Percentiles rank a stretch among this genome's conserved stretches.
phyloP scores from a whole-genome alignment of 2,797 vertebrate species.

The Schizopygopsis pylzovi region DNA sequence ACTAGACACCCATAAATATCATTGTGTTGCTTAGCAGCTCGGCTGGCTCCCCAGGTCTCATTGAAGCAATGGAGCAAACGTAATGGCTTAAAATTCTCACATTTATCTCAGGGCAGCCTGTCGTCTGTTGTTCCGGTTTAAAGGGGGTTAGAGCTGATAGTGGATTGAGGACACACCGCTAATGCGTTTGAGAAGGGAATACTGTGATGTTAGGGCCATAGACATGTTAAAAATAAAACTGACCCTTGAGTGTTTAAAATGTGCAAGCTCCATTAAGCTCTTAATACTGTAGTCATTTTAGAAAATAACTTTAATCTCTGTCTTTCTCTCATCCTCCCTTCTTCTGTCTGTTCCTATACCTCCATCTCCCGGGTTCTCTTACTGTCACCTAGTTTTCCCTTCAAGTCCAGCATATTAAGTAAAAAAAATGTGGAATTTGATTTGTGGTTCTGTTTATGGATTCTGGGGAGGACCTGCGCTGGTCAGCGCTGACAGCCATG shows the following conservation, averaged over 20 bases:
- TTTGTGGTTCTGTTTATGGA: slow-evolving; percentile 54
- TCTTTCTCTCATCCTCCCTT: slow-evolving; percentile 11
- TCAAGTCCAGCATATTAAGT: slow-evolving; percentile 23
- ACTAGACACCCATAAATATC: slow-evolving; percentile 71
- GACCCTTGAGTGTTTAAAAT: slow-evolving; percentile 37
- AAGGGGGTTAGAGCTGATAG: slow-evolving; percentile 10
- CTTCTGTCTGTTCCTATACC: slow-evolving; percentile 3
- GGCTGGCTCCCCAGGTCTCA: slow-evolving; percentile 66
- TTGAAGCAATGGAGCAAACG: slow-evolving; percentile 69
- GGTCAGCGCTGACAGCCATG: slow-evolving; percentile 53
- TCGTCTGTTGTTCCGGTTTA: slow-evolving; percentile 47
- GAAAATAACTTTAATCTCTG: slow-evolving; percentile 22
- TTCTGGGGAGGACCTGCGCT: slow-evolving; percentile 46
- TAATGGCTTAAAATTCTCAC: slow-evolving; percentile 62
- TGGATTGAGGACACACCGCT: slow-evolving; percentile 42
- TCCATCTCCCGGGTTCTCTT: slow-evolving; percentile 1
- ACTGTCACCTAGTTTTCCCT: not conserved
- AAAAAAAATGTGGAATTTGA: slow-evolving; percentile 39
- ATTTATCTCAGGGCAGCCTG: slow-evolving; percentile 54
- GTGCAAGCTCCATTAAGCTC: slow-evolving; percentile 41
- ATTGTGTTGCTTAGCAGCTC: slow-evolving; percentile 63
- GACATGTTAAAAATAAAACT: slow-evolving; percentile 42
- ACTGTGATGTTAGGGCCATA: slow-evolving; percentile 27
- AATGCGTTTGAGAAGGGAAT: slow-evolving; percentile 15
- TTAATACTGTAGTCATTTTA: slow-evolving; percentile 40